Conservation (phyloP, 2,888 invertebrate genomes). For the Heliconius ethilla region DNA sequence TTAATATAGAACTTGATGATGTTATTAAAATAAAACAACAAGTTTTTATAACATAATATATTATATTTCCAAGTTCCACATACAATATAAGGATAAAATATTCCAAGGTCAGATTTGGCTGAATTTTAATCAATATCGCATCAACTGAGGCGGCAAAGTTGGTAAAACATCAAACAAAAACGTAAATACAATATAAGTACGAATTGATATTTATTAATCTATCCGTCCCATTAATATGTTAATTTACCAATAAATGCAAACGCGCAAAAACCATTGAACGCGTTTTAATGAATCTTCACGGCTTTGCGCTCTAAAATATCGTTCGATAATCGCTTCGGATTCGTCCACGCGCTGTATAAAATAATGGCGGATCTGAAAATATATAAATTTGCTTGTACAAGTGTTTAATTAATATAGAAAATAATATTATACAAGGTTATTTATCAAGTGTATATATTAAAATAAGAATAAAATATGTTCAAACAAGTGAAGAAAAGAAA, state of each 20-base stretch:
- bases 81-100: not conserved
- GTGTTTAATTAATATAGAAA: not conserved
- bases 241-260: conserved; percentile 17
- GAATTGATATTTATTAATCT: conserved; percentile 21
- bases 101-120: not conserved
- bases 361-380: not conserved
- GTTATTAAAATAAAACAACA: not conserved
- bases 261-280: conserved; percentile 26
- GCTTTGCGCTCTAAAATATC: conserved; percentile 19
- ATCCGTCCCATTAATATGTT: conserved; percentile 19
- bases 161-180: conserved; percentile 18
- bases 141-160: conserved; percentile 8
- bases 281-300: conserved; percentile 28
- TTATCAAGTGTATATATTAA: not conserved
- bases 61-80: not conserved
- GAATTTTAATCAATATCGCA: conserved; percentile 8
- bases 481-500: not conserved
- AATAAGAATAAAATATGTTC: not conserved
- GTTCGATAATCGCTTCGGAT: conserved; percentile 9
- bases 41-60: not conserved
- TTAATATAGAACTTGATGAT: not conserved
- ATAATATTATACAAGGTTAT: not conserved
- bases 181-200: conserved; percentile 3
- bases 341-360: conserved; percentile 8
- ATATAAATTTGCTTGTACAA: not conserved